Percentiles rank a stretch among this genome's conserved stretches.
These are phyloP conservation scores for Liopterus haemorrhoidalis DNA, from an alignment of 2,888 invertebrate genomes.

Conservation along the genomic window DNA sequence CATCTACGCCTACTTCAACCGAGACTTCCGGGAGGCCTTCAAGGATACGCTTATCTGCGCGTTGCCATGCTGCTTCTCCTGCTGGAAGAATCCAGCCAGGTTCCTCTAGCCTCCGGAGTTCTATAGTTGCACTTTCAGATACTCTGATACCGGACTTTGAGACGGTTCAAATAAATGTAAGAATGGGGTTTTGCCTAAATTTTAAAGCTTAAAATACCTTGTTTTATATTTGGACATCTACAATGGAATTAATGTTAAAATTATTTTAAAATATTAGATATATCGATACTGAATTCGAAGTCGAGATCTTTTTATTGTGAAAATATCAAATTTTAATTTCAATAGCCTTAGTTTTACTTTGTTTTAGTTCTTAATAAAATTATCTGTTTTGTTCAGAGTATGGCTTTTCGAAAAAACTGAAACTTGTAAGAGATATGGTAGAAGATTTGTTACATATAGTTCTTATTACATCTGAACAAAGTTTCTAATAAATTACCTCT, in stretches of 20 bases:
- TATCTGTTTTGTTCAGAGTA: no score
- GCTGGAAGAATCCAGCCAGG: slow-evolving; percentile 63
- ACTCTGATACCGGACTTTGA: slow-evolving; percentile 42
- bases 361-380: no score
- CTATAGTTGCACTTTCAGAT: slow-evolving; percentile 35
- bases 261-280: background rate
- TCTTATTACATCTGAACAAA: no score
- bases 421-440: no score
- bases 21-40: slow-evolving; percentile 95
- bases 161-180: no score
- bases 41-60: slow-evolving; percentile 83
- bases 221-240: no score
- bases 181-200: no score
- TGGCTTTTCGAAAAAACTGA: no score
- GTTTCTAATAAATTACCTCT: no score
- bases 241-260: no score
- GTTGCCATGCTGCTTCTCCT: slow-evolving; percentile 73
- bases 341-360: background rate
- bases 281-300: background rate
- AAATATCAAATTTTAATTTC: background rate
- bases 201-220: no score
- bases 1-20: slow-evolving; percentile 93
- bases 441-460: no score
- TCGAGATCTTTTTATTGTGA: background rate
- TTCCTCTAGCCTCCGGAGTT: slow-evolving; percentile 45